Evolutionary conservation across 2,797 vertebrate species (phyloP).

Genomic region (Halcyon chelicuti): DNA sequence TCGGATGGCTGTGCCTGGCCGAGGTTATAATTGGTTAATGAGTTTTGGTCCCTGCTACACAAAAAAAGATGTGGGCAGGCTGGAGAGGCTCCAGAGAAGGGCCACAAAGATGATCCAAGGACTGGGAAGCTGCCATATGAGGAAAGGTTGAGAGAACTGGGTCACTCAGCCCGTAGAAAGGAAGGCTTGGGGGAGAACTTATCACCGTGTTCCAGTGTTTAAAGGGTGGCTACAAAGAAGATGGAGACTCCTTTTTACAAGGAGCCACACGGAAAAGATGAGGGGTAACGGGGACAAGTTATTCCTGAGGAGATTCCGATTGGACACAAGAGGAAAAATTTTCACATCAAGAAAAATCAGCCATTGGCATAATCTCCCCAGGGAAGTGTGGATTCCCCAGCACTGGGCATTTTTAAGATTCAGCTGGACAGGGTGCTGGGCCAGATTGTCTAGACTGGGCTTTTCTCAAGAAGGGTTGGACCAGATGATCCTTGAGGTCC

Average conservation of each 20-base stretch:
- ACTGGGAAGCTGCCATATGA: not conserved
- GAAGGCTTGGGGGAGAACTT: not conserved
- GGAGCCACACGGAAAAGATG: not conserved
- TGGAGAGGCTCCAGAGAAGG: not conserved
- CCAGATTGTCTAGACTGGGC: not conserved
- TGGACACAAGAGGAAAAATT: not conserved
- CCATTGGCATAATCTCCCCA: not conserved
- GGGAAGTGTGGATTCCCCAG: not conserved
- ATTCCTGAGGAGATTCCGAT: not conserved
- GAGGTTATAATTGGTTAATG: rapidly evolving
- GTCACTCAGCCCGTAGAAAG: not conserved
- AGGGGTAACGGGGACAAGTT: not conserved
- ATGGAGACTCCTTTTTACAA: not conserved
- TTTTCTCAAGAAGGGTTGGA: not conserved
- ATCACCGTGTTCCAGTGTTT: not conserved
- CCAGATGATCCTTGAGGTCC: not conserved
- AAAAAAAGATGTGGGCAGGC: not conserved
- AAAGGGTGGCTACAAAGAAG: not conserved
- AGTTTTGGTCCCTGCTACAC: not conserved
- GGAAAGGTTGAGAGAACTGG: not conserved
- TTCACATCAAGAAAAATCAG: not conserved
- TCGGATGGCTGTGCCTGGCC: not conserved
- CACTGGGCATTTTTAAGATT: not conserved
- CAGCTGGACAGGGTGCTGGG: not conserved
- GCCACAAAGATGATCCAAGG: not conserved